Percentiles rank a stretch among this genome's conserved stretches.
Conservation (phyloP, 53 echinoderm and acorn worm species). For the Paracentrotus lividus region DNA sequence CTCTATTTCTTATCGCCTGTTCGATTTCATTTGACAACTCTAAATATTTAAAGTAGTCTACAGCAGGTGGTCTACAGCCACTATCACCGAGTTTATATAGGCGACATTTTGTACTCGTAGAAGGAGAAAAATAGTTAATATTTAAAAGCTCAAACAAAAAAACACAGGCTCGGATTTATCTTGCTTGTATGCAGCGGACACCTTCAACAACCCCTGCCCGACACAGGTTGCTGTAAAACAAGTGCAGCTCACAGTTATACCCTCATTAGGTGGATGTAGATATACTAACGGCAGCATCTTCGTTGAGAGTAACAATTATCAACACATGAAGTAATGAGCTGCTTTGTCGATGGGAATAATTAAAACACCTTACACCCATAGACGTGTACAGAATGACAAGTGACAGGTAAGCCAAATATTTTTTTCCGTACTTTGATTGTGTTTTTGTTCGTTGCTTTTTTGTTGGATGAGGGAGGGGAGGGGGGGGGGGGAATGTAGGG, state of each 20-base stretch:
- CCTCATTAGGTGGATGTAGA: not conserved
- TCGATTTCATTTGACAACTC: not conserved
- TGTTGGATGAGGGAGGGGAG: not conserved
- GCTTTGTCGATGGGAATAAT: not conserved
- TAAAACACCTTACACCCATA: not conserved
- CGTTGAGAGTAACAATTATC: not conserved
- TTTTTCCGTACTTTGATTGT: not conserved
- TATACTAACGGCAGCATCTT: not conserved
- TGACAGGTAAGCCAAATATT: not conserved
- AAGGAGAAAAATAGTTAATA: not conserved
- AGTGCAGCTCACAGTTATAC: not conserved
- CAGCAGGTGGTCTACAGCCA: too few species aligned
- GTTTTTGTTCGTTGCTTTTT: not conserved
- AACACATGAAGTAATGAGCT: not conserved
- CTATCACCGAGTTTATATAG: too few species aligned
- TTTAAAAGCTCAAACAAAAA: not conserved
- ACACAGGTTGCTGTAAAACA: too few species aligned
- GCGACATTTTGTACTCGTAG: not conserved
- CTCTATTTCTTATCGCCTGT: too few species aligned
- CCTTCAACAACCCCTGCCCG: not conserved
- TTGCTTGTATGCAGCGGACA: not conserved
- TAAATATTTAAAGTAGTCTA: not conserved
- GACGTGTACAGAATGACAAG: not conserved
- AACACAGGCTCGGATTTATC: not conserved
- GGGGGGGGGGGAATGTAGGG: not conserved